Evolutionary conservation across 1,140 invertebrate genomes (phyloP), one percentile per base, ranked within the genome.

Genomic region (Harlomillsia oculata): DNA sequence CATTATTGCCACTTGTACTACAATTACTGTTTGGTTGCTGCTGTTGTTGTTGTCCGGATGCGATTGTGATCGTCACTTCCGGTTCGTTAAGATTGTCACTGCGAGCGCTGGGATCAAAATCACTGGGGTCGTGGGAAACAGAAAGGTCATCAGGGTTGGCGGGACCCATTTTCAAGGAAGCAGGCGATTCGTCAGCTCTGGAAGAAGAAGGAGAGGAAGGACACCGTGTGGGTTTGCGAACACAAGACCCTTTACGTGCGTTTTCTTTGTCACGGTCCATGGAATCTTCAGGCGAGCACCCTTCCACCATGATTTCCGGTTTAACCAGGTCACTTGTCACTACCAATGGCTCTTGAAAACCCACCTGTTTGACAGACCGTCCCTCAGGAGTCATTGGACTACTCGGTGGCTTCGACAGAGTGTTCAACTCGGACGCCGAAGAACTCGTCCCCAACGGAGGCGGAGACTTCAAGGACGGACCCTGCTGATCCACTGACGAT

Each of bases 231-330:
- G 2, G 6, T 32, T 26, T 29, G 26, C 23, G 25, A 29, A n/a
- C 43, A 29, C 29, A 14, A 32, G 45, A 46, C 14, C n/a, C 40
- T 34, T 28, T 11, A 20, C n/a, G 14, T 26, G 13, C 3, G 20
- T 20, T 25, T 45, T 55, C 2, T 48, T 58, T 13, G 18, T 26
- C 13, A 8, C 30, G 5, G 36, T 40, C 51, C 21, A 36, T 41
- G 8, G 44, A 55, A 34, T 63, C 59, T 25, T 63, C 62, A 13
- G 57, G 64, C 9, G 60, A 62, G 48, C 62, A 64, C 14, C 52
- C 40, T 46, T 62, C 60, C 16, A 65, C 64, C 21, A 50, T 62
- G 46, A 65, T 65, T 53, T 65, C 64, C 9, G 64, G 64, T 20
- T 53, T 52, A 18, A 44, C 57, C 25, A 39, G 18, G 46, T 51